Evolutionary conservation across 2,797 vertebrate species (phyloP), one percentile per base, ranked within the genome.

Genomic region (Syngnathus acus): DNA sequence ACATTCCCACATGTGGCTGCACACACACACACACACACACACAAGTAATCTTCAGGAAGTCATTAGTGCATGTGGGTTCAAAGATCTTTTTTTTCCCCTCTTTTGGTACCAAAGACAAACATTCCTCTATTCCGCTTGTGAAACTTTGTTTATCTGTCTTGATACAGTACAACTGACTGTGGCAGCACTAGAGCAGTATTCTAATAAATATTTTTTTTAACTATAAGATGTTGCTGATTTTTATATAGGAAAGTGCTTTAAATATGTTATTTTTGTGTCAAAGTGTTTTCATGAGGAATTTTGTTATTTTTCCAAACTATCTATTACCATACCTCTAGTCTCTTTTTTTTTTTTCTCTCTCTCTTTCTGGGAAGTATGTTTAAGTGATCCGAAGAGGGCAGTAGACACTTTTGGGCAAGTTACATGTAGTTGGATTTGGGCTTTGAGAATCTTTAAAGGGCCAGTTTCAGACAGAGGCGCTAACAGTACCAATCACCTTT

Each of bases 1-100:
- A 48, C 47, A 6, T 17, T 17, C 47, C 16, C 59, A 61, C 79
- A 87, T 86, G 82, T 51, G 67, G 69, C 73, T 55, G 76, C 64
- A 57, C 69, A 68, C 66, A 67, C 65, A 69, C 66, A 54, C 23
- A 67, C 62, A 60, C 58, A n/a, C 42, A 65, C n/a, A 16, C n/a
- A 6, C 42, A 82, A 81, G 86, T 72, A 85, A 87, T 85, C 80
- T 87, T 59, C 81, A 87, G 86, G 86, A 88, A 86, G 84, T 78
- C 78, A 87, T 86, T 88, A 84, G 70, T 74, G 79, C 78, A 70
- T 77, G 68, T 74, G 74, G 79, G 79, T 84, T 88, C 77, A 88
- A 86, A 84, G 81, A 68, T 78, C 13, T 47, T 1, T 45, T 45
- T 43, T 62, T 62, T 21, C 26, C n/a, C 26, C n/a, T 14, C 8